Percentiles rank a stretch among this genome's conserved stretches.
phyloP scores from a whole-genome alignment of 1,140 invertebrate species.

The Spodoptera frugiperda region DNA sequence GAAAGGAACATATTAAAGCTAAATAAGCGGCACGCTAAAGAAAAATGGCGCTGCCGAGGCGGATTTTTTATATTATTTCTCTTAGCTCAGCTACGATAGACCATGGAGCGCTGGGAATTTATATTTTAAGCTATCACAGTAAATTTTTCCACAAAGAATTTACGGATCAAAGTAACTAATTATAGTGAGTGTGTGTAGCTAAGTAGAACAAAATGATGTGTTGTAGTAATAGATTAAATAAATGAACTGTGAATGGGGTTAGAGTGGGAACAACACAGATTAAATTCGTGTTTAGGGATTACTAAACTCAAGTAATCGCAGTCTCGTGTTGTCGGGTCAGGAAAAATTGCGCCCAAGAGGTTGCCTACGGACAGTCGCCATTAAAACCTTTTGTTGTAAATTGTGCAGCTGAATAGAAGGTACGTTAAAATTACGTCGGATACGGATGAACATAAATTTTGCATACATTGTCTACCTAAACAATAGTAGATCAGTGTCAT shows the following conservation, averaged over 20 bases:
- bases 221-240: slow-evolving; percentile 48
- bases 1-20: slow-evolving; percentile 49
- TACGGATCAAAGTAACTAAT: slow-evolving; percentile 35
- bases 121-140: slow-evolving; percentile 41
- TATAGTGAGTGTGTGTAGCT: slow-evolving; percentile 17
- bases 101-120: slow-evolving; percentile 41
- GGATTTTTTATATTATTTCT: slow-evolving; percentile 48
- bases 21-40: slow-evolving; percentile 45
- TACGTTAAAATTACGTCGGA: slow-evolving; percentile 30
- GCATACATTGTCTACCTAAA: not conserved
- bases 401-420: slow-evolving; percentile 25
- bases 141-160: slow-evolving; percentile 32
- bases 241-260: slow-evolving; percentile 43
- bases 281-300: slow-evolving; percentile 58
- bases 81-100: slow-evolving; percentile 28
- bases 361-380: slow-evolving; percentile 49
- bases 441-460: not conserved
- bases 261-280: slow-evolving; percentile 51
- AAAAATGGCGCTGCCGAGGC: slow-evolving; percentile 33
- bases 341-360: slow-evolving; percentile 58
- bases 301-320: slow-evolving; percentile 56
- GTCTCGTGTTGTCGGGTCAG: slow-evolving; percentile 51
- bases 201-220: slow-evolving; percentile 17
- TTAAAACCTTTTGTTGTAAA: slow-evolving; percentile 56
- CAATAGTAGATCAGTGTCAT: not conserved